phyloP scores from a whole-genome alignment of 2,888 invertebrate species.

The Exocentrus adspersus region DNA sequence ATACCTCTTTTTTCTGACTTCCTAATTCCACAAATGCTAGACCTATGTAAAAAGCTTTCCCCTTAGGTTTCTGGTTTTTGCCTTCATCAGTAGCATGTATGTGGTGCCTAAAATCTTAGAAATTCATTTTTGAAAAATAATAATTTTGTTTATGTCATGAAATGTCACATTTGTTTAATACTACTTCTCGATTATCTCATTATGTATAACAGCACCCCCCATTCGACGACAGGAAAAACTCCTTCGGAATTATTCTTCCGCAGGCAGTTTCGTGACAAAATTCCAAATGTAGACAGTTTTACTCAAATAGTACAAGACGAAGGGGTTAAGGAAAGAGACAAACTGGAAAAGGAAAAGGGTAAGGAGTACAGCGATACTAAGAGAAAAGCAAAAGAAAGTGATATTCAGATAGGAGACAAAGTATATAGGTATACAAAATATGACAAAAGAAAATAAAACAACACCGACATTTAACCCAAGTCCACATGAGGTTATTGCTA shows the following conservation, averaged over 20 bases:
- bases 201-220: background rate
- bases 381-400: background rate
- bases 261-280: background rate
- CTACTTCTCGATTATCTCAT: background rate
- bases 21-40: no score
- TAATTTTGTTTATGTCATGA: no score
- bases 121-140: no score
- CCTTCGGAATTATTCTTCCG: constrained; percentile 18
- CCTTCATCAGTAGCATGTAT: no score
- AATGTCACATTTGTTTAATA: no score
- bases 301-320: background rate
- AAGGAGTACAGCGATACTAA: background rate
- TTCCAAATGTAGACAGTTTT: background rate
- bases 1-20: no score
- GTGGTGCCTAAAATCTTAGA: no score
- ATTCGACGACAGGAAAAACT: constrained; percentile 16
- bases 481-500: background rate
- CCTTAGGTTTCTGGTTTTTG: no score
- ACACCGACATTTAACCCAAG: background rate
- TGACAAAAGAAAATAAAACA: background rate
- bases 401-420: background rate
- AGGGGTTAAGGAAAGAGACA: background rate
- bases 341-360: background rate
- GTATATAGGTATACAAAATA: background rate
- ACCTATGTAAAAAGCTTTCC: no score